Evolutionary conservation across 1,140 invertebrate species (phyloP).

Genomic region (Leptinotarsa lineolata): DNA sequence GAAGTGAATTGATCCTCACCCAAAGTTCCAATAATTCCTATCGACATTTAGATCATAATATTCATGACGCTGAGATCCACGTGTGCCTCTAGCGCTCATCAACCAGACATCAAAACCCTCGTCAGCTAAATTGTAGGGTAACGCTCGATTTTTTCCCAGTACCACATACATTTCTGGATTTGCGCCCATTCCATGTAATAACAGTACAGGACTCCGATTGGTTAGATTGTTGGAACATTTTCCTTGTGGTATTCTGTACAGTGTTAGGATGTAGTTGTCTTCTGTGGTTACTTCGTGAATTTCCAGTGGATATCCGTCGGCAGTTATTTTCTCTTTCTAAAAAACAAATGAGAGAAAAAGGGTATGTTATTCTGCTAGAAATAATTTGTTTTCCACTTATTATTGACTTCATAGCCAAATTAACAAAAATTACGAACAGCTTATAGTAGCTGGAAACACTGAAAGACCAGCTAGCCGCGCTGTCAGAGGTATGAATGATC

Average conservation of each 20-base stretch:
- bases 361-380: no score
- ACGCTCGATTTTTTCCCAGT: slow-evolving; percentile 63
- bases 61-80: slow-evolving; percentile 65
- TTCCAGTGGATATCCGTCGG: slow-evolving; percentile 54
- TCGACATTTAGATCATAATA: slow-evolving; percentile 57
- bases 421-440: no score
- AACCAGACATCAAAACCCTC: slow-evolving; percentile 75
- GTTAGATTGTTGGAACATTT: slow-evolving; percentile 20
- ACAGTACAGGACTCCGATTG: slow-evolving; percentile 59
- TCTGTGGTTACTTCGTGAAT: slow-evolving; percentile 57
- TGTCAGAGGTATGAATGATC: no score
- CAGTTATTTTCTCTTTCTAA: neutral
- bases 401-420: no score
- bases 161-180: slow-evolving; percentile 70
- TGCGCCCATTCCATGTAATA: slow-evolving; percentile 73
- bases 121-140: slow-evolving; percentile 61
- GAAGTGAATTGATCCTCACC: slow-evolving; percentile 29
- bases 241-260: slow-evolving; percentile 62
- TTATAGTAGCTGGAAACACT: no score
- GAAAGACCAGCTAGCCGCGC: no score
- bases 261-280: slow-evolving; percentile 65
- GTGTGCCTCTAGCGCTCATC: slow-evolving; percentile 71
- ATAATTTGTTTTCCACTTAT: no score
- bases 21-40: slow-evolving; percentile 61
- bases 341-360: no score